Base-by-base conservation (phyloP, 2,888 invertebrate species). In the Rhagophthalmus giganteus region DNA sequence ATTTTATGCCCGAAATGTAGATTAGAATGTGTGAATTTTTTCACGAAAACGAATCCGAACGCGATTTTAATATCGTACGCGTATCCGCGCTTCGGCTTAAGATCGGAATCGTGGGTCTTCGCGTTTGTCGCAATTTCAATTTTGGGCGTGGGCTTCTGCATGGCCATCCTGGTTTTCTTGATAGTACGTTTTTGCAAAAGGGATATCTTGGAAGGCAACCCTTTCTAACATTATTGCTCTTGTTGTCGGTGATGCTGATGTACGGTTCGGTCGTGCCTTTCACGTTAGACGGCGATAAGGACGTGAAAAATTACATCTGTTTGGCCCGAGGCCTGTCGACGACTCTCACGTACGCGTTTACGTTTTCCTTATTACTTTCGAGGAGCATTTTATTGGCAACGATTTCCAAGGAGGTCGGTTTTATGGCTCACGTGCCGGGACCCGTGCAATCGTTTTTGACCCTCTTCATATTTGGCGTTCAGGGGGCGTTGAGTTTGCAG, bases 381-480 rank as follows among this genome's bases (percentile, higher is more conserved):
- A 76, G 87, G 9, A 78, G 82, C 1, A 76, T 87, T 3, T 81
- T 87, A 71, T 69, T 87, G 33, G 82, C 85, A 0, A 84, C 85
- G 1, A 82, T 84, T 33, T 84, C 79, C 1, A 80, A 81, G 50
- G 84, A 84, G 50, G 81, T 83, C 0, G 83, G 85, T 0, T 84
- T 86, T 57, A 79, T 85, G 55, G 83, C 84, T 2, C 87, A 87
- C 63, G 80, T 87, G 5, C 84, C 86, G 55, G 87, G 87, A 2
- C 82, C 85, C 27, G 79, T 87, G 4, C 86, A 87, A 65, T 76
- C 81, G 1, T 76, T 83, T 9, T 78, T 86, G 59, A 79, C 81
- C 45, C 75, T 84, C 32, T 85, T 86, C 63, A 83, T 85, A 65
- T 78, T 80, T 24, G 76, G 80, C 1, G 83, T 85, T 0, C 84